phyloP scores from a whole-genome alignment of 2,888 invertebrate species.

The Patella caerulea region DNA sequence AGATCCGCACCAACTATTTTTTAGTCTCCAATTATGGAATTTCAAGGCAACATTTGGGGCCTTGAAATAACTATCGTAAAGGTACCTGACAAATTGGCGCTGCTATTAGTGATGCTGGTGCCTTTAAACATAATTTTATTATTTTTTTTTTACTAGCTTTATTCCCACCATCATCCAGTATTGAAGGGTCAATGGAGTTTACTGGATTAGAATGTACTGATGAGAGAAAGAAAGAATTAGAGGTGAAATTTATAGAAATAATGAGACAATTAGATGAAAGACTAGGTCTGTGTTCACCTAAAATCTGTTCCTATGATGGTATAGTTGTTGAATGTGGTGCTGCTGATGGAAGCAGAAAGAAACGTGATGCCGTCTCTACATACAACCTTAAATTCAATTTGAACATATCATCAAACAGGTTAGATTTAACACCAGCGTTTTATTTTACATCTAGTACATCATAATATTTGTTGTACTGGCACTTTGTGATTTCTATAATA shows the following conservation, averaged over 20 bases:
- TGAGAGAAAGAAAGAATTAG: slow-evolving; percentile 33
- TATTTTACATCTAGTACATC: no score
- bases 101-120: slow-evolving; percentile 29
- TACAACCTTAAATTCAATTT: slow-evolving; percentile 40
- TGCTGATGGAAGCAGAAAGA: slow-evolving; percentile 29
- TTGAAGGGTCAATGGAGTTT: slow-evolving; percentile 42
- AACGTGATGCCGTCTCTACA: slow-evolving; percentile 31
- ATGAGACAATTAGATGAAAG: slow-evolving; percentile 41
- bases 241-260: slow-evolving; percentile 31
- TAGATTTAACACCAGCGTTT: slow-evolving; percentile 1
- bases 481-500: no score
- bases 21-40: no score
- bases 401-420: slow-evolving; percentile 43
- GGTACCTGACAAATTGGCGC: background rate
- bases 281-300: slow-evolving; percentile 46
- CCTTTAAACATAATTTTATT: no score
- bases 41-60: no score
- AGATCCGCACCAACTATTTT: no score
- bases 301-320: slow-evolving; percentile 39
- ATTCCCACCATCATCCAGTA: slow-evolving; percentile 32
- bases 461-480: no score
- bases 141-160: background rate
- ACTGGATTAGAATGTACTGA: slow-evolving; percentile 47
- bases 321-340: slow-evolving; percentile 47
- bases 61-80: no score